Base-by-base conservation (phyloP, 1,140 invertebrate genomes). In the Lysiphlebus fabarum region DNA sequence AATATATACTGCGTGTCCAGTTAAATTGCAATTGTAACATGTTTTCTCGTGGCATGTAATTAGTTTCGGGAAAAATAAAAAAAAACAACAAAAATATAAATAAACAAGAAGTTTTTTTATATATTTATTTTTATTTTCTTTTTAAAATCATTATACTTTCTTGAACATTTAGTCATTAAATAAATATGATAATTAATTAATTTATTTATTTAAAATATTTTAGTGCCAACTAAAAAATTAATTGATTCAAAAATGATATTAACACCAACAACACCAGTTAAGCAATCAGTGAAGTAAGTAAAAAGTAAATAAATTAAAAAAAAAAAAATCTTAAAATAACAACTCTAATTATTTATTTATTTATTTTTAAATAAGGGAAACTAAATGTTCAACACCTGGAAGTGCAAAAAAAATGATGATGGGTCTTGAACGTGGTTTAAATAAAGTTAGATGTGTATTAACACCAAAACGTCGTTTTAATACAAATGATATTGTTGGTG, bases 371-470 rank as follows among this genome's bases (percentile, higher is more conserved):
- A n/a, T 37, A 40, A 76, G 70, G 58, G 58, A 44, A 48, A 48
- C 64, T 34, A 70, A 70, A 48, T 38, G 59, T 33, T 72, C 70
- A 26, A 74, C 81, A 40, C 80, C 81, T 1, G 74, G 79, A 33
- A 87, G 85, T 42, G 82, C 82, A 11, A 80, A 82, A 51, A 84
- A 85, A 69, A 82, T 91, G 54, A 74, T 83, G 54, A 82, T 89
- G 68, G 88, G 86, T 4, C 81, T 92, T 43, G 90, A 91, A 72
- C 81, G 85, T 61, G 83, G 85, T 6, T 73, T 90, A n/a, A 84
- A 87, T 70, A 81, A 81, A 60, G 83, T 91, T 41, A 81, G 84
- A 61, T 84, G 83, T 60, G 87, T 90, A 64, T 72, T 92, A 2
- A 91, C 89, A 9, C 89, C 89, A 0, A 86, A 85, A 70, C 74